Percentiles rank a stretch among this genome's conserved stretches.
These are phyloP conservation scores for Lepisosteus oculatus DNA, from an alignment of 2,113 vertebrate species.

Conservation along the genomic window DNA sequence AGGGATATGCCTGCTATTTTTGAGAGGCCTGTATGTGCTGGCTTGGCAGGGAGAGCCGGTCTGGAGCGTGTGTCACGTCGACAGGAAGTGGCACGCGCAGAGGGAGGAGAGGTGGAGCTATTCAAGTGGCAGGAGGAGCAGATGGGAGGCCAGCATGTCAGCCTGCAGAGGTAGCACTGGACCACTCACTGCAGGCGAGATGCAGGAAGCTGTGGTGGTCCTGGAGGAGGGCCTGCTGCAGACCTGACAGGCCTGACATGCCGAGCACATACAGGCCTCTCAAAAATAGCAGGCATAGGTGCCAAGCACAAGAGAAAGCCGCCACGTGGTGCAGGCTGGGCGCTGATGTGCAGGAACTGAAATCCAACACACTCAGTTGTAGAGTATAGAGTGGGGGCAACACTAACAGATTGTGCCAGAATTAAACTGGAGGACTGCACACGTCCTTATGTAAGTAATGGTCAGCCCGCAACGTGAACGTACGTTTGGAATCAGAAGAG, in stretches of 20 bases:
- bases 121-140: constrained; percentile 8
- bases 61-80: background rate
- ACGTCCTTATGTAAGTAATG: too few species aligned
- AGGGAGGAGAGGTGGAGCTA: constrained; percentile 6
- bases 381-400: too few species aligned
- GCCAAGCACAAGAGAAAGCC: background rate
- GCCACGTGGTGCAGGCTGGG: background rate
- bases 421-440: too few species aligned
- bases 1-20: background rate
- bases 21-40: background rate
- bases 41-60: background rate
- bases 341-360: background rate
- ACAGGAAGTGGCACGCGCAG: background rate
- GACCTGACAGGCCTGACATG: background rate
- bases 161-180: constrained; percentile 15
- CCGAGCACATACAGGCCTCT: background rate
- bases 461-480: too few species aligned
- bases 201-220: background rate
- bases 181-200: background rate
- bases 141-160: constrained; percentile 24
- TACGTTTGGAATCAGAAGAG: too few species aligned
- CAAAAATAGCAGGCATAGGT: background rate
- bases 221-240: background rate
- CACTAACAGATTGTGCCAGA: too few species aligned
- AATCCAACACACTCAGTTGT: too few species aligned